phyloP scores from a whole-genome alignment of 1,140 invertebrate species.

The Megalonaias nervosa region DNA sequence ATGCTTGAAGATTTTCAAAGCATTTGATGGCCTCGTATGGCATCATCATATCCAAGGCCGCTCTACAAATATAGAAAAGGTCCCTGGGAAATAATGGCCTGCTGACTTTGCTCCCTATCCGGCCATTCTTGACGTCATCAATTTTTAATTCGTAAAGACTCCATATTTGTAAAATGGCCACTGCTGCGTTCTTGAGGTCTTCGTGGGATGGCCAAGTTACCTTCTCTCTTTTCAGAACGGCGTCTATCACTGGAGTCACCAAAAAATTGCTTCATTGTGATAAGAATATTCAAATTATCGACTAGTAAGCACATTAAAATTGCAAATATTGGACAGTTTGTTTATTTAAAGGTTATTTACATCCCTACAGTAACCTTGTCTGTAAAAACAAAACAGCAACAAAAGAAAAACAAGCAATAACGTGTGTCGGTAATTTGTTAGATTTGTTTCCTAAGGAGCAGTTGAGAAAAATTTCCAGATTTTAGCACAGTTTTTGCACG shows the following conservation, averaged over 20 bases:
- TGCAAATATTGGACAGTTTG: background rate
- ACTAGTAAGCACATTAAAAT: background rate
- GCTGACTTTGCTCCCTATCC: background rate
- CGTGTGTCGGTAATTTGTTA: too few relatives aligned
- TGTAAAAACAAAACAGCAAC: background rate
- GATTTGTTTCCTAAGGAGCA: too few relatives aligned
- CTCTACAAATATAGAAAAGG: conserved; percentile 26
- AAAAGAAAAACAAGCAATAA: background rate
- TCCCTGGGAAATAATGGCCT: conserved; percentile 9
- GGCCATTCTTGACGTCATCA: conserved; percentile 10
- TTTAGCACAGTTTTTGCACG: too few relatives aligned
- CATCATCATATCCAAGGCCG: conserved; percentile 15
- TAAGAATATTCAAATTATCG: conserved; percentile 4
- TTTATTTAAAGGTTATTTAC: background rate
- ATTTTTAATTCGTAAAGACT: conserved; percentile 23
- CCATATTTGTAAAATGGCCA: conserved; percentile 29
- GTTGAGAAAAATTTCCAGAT: too few relatives aligned
- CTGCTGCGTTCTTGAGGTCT: conserved; percentile 19
- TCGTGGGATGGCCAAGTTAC: conserved; percentile 6
- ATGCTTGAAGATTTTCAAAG: conserved; percentile 19
- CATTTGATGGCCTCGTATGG: conserved; percentile 30
- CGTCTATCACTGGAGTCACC: conserved; percentile 19
- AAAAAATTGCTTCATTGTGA: background rate
- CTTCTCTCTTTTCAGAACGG: background rate
- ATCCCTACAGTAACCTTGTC: background rate